Evolutionary conservation across 2,888 invertebrate genomes (phyloP).

Genomic region (Nemotelus pantherinus): DNA sequence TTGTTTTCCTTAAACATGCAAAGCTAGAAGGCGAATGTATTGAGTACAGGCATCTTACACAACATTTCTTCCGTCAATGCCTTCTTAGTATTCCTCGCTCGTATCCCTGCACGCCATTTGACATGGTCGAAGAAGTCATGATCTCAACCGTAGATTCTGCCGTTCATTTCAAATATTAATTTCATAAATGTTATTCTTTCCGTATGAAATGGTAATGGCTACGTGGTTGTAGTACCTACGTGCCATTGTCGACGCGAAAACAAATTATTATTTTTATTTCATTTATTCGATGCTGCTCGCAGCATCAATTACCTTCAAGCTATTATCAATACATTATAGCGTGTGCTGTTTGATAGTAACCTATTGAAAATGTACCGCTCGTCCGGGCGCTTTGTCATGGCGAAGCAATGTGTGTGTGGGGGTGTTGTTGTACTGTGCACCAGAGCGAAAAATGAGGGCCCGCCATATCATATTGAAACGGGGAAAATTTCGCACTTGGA

Average conservation of each 20-base stretch:
- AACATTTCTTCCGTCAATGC: not conserved
- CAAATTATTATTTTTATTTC: constrained; percentile 39
- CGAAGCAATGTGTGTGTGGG: not conserved
- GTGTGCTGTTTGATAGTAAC: not conserved
- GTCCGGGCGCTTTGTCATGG: constrained; percentile 29
- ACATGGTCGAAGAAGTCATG: constrained; percentile 31
- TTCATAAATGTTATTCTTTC: constrained; percentile 29
- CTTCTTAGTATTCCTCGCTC: constrained; percentile 20
- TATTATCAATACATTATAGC: constrained; percentile 22
- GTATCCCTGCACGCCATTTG: constrained; percentile 1
- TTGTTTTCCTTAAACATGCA: no score
- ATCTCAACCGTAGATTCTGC: constrained; percentile 14
- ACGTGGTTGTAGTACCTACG: constrained; percentile 5
- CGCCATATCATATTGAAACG: not conserved
- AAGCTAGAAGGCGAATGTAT: no score
- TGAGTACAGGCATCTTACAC: no score
- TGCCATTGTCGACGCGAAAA: not conserved
- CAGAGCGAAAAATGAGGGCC: not conserved
- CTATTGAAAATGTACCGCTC: constrained; percentile 23
- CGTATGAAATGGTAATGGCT: constrained; percentile 26
- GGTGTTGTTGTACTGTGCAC: not conserved
- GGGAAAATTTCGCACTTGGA: not conserved
- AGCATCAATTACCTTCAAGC: constrained; percentile 37
- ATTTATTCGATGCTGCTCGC: constrained; percentile 19
- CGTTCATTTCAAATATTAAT: constrained; percentile 37